Percentiles rank a stretch among this genome's conserved stretches.
phyloP scores from a whole-genome alignment of 2,888 invertebrate genomes.

The Gerris lacustris region DNA sequence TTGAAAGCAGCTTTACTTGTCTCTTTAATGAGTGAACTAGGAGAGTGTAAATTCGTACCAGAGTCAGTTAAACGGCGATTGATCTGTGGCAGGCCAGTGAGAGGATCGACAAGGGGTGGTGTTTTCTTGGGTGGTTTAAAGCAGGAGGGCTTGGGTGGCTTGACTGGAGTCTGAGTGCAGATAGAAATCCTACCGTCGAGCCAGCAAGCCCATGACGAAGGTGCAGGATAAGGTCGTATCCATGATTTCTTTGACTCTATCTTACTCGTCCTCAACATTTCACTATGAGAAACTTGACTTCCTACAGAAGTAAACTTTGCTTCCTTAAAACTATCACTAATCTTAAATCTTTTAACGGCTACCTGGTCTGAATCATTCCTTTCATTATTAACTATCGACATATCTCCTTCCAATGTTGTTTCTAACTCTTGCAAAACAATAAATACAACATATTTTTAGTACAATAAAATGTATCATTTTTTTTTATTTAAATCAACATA shows the following conservation, averaged over 20 bases:
- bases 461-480: too few species aligned
- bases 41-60: too few species aligned
- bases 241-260: conserved; percentile 11
- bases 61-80: neutral
- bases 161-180: neutral
- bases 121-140: neutral
- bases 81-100: neutral
- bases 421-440: too few species aligned
- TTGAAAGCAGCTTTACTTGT: too few species aligned
- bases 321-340: too few species aligned
- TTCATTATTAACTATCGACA: too few species aligned
- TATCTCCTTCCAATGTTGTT: too few species aligned
- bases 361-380: too few species aligned
- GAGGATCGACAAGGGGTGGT: neutral
- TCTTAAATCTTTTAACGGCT: too few species aligned
- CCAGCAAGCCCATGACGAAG: neutral
- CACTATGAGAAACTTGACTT: neutral
- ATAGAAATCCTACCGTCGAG: neutral
- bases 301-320: neutral
- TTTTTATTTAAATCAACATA: too few species aligned
- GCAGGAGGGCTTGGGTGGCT: neutral
- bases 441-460: too few species aligned
- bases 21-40: too few species aligned
- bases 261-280: neutral
- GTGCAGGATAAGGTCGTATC: neutral